phyloP scores from a whole-genome alignment of 2,113 vertebrate species.

The Ciconia stormi region DNA sequence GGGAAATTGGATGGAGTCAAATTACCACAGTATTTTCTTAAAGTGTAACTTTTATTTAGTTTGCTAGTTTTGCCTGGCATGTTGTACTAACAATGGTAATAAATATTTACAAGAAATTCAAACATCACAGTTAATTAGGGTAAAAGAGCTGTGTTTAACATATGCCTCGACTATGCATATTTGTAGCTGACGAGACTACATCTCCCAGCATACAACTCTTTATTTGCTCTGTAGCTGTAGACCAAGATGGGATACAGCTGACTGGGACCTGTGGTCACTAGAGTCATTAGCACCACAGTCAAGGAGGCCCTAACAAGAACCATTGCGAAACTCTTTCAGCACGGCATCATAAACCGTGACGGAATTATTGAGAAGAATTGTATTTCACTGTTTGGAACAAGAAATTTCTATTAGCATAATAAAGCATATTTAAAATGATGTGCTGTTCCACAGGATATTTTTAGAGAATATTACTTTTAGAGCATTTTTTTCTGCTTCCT shows the following conservation, averaged over 20 bases:
- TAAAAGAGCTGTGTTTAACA: neutral
- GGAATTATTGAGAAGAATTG: neutral
- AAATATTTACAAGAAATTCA: neutral
- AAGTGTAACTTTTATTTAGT: neutral
- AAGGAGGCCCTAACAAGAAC: neutral
- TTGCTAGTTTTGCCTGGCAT: neutral
- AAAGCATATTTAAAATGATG: neutral
- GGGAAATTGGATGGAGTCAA: neutral
- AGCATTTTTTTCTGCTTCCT: neutral
- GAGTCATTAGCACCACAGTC: neutral
- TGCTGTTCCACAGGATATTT: neutral
- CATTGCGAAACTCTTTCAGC: neutral
- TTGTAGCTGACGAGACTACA: neutral
- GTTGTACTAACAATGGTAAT: neutral
- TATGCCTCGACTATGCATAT: neutral
- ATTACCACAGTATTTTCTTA: conserved; percentile 6
- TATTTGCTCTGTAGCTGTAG: neutral
- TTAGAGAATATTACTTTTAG: neutral
- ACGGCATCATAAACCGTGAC: neutral
- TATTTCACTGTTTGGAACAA: neutral
- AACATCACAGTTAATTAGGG: neutral
- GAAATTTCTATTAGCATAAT: neutral
- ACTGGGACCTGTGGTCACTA: neutral
- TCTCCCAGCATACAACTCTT: neutral
- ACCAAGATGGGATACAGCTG: neutral